Evolutionary conservation across 2,113 vertebrate species (phyloP), one percentile per base, ranked within the genome.

Genomic region (Bucco capensis): DNA sequence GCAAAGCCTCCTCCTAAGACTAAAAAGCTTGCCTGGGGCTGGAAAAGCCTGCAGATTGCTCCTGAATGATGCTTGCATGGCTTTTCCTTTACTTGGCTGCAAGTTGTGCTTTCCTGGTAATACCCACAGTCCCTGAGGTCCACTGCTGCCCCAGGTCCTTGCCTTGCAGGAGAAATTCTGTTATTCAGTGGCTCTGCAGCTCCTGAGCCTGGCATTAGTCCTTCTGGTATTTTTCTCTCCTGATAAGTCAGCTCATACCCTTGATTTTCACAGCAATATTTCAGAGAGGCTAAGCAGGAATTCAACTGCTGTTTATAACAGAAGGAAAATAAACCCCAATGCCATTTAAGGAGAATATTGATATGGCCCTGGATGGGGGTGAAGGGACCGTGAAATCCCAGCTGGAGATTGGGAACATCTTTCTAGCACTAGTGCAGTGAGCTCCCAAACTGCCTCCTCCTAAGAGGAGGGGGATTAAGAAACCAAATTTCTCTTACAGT

Each of bases 241-340:
- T 79, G 78, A 87, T 91, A 94, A 95, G 58, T 87, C 82, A 4
- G 62, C 81, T 91, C 87, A 82, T 85, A 89, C 19, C 78, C 93
- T 89, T 85, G 87, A 85, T 87, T 92, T 92, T 76, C 89, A 91
- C 87, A 79, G 91, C 87, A 85, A 54, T 94, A 94, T 85, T 92
- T 92, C 89, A 84, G 81, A 87, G 67, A 14, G 3, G 76, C 90
- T 86, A 77, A 91, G 88, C 7, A 2, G 86, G 89, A 84, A 75
- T 90, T 89, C 84, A 79, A 4, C 80, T 2, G 38, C 91, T 79
- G 54, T 77, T 87, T 56, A 6, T 65, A 84, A 53, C 74, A 15
- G 9, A 42, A 57, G 47, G 91, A 65, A 87, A 95, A 95, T 91
- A 92, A 95, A 80, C 74, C 71, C 38, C 74, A 53, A 2, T 72